phyloP scores from a whole-genome alignment of 2,113 vertebrate genomes.

The Sceloporus undulatus region DNA sequence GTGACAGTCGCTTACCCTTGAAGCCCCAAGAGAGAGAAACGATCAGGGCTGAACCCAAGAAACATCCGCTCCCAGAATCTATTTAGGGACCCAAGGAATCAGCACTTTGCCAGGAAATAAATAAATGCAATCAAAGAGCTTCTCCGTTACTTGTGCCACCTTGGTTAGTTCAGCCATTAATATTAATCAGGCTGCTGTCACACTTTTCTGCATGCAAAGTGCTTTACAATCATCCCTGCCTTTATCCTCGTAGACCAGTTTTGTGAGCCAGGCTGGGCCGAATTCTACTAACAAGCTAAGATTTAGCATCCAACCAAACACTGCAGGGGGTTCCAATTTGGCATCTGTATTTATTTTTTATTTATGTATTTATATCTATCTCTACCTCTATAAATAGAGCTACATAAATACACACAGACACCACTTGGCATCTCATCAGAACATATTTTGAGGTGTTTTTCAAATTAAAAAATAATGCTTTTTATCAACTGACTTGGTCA shows the following conservation, averaged over 20 bases:
- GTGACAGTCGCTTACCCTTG: constrained; percentile 34
- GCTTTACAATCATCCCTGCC: neutral
- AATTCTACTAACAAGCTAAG: neutral
- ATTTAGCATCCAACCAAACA: neutral
- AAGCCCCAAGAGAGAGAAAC: constrained; percentile 19
- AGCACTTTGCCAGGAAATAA: constrained; percentile 38
- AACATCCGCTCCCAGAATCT: constrained; percentile 33
- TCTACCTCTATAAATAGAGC: neutral
- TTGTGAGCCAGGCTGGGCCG: neutral
- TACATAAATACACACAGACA: neutral
- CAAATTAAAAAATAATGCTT: neutral
- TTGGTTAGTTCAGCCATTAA: constrained; percentile 30
- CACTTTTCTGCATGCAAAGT: constrained; percentile 8
- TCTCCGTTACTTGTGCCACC: constrained; percentile 42
- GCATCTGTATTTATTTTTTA: neutral
- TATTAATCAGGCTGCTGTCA: constrained; percentile 31
- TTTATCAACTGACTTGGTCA: neutral
- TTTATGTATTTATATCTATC: neutral
- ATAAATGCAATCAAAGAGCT: constrained; percentile 31
- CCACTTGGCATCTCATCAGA: neutral
- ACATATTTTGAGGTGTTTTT: neutral
- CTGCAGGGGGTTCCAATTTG: neutral
- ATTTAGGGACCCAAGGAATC: constrained; percentile 36
- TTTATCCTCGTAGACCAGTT: neutral
- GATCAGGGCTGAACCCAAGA: constrained; percentile 21